Evolutionary conservation across 2,888 invertebrate species (phyloP).

Genomic region (Rhorus exstirpatorius): DNA sequence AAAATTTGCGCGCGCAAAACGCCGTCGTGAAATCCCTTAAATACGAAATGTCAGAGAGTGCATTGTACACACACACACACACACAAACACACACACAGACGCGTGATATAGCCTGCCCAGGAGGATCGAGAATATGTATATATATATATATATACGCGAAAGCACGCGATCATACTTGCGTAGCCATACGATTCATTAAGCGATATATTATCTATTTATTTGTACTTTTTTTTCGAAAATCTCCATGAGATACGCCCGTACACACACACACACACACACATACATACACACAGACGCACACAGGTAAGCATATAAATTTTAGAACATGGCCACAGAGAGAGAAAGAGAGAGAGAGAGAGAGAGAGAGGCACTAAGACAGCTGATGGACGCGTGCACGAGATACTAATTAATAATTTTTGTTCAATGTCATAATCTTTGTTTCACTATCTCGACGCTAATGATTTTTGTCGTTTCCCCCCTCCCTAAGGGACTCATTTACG

Average conservation of each 20-base stretch:
- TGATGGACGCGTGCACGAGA: conserved; percentile 53
- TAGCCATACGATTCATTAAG: conserved; percentile 44
- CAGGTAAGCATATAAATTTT: conserved; percentile 48
- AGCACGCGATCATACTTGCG: conserved; percentile 53
- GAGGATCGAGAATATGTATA: neutral
- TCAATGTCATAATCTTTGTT: conserved; percentile 16
- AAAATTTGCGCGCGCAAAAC: conserved; percentile 20
- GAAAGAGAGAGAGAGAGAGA: conserved; percentile 33
- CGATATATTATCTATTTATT: conserved; percentile 37
- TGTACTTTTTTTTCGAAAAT: neutral
- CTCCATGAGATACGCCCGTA: neutral
- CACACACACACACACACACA: conserved; percentile 26
- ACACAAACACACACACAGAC: conserved; percentile 58
- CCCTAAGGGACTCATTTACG: conserved; percentile 1
- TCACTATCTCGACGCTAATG: neutral
- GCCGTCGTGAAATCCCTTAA: neutral
- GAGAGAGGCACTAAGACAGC: conserved; percentile 30
- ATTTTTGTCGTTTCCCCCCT: neutral
- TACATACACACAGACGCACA: too few relatives aligned
- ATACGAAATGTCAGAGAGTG: conserved; percentile 32
- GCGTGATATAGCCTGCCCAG: conserved; percentile 47
- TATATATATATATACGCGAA: conserved; percentile 48
- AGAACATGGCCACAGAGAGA: conserved; percentile 23
- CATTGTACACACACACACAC: conserved; percentile 54
- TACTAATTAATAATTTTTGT: conserved; percentile 19